A percentile compares a stretch with the other conserved stretches of the same genome.
Conservation (phyloP, 2,888 invertebrate genomes). For the Copidosoma aretas region DNA sequence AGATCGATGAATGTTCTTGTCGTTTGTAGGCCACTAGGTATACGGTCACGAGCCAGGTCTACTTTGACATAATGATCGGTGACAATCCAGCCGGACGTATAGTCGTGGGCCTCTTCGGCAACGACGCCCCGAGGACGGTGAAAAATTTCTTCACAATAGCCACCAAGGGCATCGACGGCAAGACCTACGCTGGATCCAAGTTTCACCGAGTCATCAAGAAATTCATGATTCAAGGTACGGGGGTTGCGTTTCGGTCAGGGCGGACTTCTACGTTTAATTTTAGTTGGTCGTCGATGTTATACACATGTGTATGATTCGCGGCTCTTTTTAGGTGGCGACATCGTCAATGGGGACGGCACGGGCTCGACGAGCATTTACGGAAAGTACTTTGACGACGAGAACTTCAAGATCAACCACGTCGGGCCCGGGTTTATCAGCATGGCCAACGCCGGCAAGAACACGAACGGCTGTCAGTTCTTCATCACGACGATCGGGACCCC, state of each 20-base stretch:
- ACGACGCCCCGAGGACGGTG: constrained; percentile 83
- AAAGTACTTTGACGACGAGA: constrained; percentile 85
- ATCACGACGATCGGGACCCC: constrained; percentile 87
- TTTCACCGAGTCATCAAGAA: constrained; percentile 88
- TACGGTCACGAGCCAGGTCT: constrained; percentile 81
- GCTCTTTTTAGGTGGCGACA: constrained; percentile 78
- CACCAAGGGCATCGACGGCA: constrained; percentile 75
- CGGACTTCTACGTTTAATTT: too few species aligned
- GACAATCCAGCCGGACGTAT: constrained; percentile 77
- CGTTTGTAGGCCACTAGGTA: constrained; percentile 67
- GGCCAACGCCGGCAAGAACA: constrained; percentile 87
- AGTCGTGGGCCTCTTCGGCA: constrained; percentile 88
- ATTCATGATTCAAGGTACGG: constrained; percentile 90
- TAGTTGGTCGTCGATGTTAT: too few species aligned
- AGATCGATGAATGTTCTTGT: too few species aligned
- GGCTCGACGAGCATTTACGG: constrained; percentile 89
- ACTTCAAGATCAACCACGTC: constrained; percentile 79
- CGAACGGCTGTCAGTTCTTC: constrained; percentile 96
- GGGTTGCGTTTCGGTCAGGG: too few species aligned
- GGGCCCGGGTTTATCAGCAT: constrained; percentile 87
- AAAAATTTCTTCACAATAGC: constrained; percentile 87
- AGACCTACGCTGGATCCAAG: constrained; percentile 77
- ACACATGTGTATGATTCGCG: not conserved
- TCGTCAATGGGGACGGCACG: constrained; percentile 79
- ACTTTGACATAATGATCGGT: constrained; percentile 79